Evolutionary conservation across 1,140 invertebrate genomes (phyloP).

Genomic region (Bacillus rossius): DNA sequence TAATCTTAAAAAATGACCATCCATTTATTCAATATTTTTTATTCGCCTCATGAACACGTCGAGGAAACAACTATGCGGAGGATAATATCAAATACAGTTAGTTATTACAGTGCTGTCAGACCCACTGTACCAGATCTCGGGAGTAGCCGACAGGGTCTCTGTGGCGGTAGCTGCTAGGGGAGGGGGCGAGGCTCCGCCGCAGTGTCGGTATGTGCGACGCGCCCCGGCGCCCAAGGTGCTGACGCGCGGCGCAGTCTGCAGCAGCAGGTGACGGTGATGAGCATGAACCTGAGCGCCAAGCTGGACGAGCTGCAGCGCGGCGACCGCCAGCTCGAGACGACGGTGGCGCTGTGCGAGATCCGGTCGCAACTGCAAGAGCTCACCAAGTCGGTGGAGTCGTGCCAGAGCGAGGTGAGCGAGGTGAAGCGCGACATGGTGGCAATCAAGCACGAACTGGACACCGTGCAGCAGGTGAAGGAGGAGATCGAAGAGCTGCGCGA

Average conservation of each 20-base stretch:
- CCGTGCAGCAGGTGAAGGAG: conserved; percentile 88
- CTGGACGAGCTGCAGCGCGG: conserved; percentile 76
- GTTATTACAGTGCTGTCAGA: no score
- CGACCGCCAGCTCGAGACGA: conserved; percentile 75
- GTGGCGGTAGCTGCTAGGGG: no score
- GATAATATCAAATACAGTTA: no score
- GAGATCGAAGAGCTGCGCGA: conserved; percentile 88
- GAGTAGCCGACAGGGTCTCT: no score
- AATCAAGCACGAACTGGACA: conserved; percentile 88
- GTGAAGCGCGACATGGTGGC: conserved; percentile 91
- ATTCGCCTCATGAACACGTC: no score
- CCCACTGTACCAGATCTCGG: no score
- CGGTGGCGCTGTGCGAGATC: conserved; percentile 84
- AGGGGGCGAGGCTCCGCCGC: background rate
- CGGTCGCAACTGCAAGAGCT: conserved; percentile 85
- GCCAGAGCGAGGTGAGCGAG: conserved; percentile 83
- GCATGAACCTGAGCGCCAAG: conserved; percentile 87
- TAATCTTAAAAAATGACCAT: no score
- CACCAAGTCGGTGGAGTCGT: conserved; percentile 88
- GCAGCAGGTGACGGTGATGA: conserved; percentile 94
- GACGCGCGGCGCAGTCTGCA: conserved; percentile 62
- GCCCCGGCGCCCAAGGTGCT: background rate
- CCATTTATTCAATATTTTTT: no score
- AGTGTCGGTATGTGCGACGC: no score
- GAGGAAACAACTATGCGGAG: no score